Evolutionary conservation across 2,888 invertebrate species (phyloP), one percentile per base, ranked within the genome.

Genomic region (Tachina lurida): DNA sequence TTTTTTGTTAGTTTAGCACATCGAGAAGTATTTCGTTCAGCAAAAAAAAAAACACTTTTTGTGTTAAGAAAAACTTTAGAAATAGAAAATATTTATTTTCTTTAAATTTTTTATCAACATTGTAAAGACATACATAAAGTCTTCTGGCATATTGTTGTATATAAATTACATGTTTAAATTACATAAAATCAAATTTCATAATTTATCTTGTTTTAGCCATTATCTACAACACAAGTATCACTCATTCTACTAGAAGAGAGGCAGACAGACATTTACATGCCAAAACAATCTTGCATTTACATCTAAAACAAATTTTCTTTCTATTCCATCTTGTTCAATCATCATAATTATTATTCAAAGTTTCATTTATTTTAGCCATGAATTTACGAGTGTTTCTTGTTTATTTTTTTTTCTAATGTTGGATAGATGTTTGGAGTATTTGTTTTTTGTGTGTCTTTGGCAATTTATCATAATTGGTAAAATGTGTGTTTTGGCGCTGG

Each of bases 391-490:
- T 43, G 12, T 60, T 81, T 83, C 15, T n/a, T 60, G 31, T 82
- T 70, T 10, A 17, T 68, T 81, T 75, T 58, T 31, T 17, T 1
- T 65, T 1, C 39, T 65, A 58, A 54, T 65, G 7, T 31, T 63
- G 15, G 13, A 3, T 8, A 54, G 22, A 58, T 22, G 52, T 19
- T 22, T 62, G 8, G 49, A 41, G 62, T 43, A 49, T 5, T 43
- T 17, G 4, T 39, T 52, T 39, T 54, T 22, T 73, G 62, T 68
- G 1, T 58, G 39, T 77, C 70, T 75, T 79, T 74, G 73, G 86
- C 82, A 60, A 86, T 86, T 79, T 86, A 83, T 86, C 79, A 83
- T 86, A 86, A 83, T 86, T 86, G 86, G 70, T 79, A 76, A 76
- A 79, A 79, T 86, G 76, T 86, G 75, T 83, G n/a, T 79, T 83